Evolutionary conservation across 2,113 vertebrate species (phyloP).

Genomic region (Lipophrys pholis): DNA sequence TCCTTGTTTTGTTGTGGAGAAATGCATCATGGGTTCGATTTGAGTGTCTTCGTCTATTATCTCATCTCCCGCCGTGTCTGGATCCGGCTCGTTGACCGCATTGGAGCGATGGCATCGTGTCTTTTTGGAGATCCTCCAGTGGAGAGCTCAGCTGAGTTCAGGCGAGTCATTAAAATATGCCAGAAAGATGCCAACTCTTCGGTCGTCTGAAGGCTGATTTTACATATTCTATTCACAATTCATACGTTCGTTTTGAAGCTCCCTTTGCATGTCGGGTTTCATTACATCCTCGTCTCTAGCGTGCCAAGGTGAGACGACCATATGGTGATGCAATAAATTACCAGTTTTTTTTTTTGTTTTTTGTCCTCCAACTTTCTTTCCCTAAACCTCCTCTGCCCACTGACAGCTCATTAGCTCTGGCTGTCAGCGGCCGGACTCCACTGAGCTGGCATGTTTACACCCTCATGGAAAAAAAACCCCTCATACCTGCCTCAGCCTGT

Average conservation of each 20-base stretch:
- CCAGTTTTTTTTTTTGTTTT: constrained; percentile 10
- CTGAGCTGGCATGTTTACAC: constrained; percentile 53
- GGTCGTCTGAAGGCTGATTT: not conserved
- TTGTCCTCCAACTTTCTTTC: constrained; percentile 13
- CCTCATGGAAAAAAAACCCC: constrained; percentile 26
- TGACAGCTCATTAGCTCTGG: constrained; percentile 64
- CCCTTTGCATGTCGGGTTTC: constrained; percentile 13
- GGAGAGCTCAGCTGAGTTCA: not conserved
- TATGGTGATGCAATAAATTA: constrained; percentile 31
- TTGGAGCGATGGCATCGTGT: constrained; percentile 24
- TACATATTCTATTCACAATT: not conserved
- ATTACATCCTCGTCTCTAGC: constrained; percentile 37
- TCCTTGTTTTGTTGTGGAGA: not conserved
- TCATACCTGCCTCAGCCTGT: not conserved
- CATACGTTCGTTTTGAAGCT: not conserved
- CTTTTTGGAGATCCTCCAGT: constrained; percentile 12
- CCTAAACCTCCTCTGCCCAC: constrained; percentile 28
- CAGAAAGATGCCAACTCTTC: constrained; percentile 6
- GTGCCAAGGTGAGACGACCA: constrained; percentile 26
- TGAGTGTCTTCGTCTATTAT: constrained; percentile 2
- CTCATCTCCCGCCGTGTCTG: constrained; percentile 1
- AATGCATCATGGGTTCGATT: constrained; percentile 25
- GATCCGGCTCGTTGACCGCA: constrained; percentile 4
- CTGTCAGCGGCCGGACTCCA: constrained; percentile 34
- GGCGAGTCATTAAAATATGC: constrained; percentile 17